Evolutionary conservation across 2,797 vertebrate genomes (phyloP).

Genomic region (Pseudochaenichthys georgianus): DNA sequence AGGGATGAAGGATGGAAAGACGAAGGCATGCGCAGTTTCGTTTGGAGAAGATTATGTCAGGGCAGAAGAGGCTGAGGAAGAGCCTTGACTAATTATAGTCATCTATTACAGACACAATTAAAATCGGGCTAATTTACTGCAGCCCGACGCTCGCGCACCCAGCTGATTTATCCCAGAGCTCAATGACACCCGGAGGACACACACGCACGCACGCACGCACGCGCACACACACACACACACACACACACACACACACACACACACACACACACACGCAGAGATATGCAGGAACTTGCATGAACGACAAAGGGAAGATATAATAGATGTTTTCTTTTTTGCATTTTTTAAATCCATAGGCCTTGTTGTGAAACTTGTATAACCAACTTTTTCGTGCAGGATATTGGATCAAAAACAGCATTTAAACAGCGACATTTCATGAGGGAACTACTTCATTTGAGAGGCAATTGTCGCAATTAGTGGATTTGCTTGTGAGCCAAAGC

Average conservation of each 20-base stretch:
- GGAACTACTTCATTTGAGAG: not conserved
- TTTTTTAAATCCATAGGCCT: not conserved
- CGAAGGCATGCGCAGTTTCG: conserved; percentile 71
- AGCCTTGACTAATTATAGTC: conserved; percentile 85
- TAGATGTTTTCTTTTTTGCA: not conserved
- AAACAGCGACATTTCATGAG: not conserved
- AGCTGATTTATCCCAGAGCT: conserved; percentile 82
- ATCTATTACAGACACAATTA: conserved; percentile 86
- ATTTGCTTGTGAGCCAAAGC: not conserved
- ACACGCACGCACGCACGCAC: not conserved
- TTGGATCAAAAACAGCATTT: not conserved
- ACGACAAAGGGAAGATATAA: not conserved
- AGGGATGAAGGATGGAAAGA: conserved; percentile 67
- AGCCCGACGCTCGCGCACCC: conserved; percentile 74
- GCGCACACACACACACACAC: conserved; percentile 25
- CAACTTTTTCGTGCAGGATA: not conserved
- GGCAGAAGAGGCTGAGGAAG: conserved; percentile 75
- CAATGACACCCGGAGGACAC: conserved; percentile 85
- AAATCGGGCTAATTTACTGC: conserved; percentile 83
- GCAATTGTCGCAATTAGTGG: not conserved
- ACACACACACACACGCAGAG: conserved; percentile 27
- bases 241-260: conserved; percentile 53
- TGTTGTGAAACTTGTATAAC: not conserved
- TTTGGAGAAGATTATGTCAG: conserved; percentile 80
- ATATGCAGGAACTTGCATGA: conserved; percentile 28